These are phyloP conservation scores for Macroteleia sp. DNA, from an alignment of 2,888 invertebrate genomes.

Conservation along the genomic window DNA sequence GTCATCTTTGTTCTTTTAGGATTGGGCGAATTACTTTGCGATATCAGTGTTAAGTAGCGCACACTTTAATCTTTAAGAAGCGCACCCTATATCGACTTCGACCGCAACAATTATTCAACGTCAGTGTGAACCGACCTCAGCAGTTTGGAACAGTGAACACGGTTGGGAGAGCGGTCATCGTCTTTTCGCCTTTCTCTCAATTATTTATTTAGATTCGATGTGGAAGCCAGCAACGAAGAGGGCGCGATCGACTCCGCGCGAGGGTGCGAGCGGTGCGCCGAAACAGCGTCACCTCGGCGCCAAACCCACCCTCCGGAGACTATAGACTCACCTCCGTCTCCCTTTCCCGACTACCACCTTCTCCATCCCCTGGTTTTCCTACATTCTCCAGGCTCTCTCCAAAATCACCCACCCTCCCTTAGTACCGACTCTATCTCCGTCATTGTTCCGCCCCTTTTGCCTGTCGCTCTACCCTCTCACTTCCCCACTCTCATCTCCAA, in stretches of 20 bases:
- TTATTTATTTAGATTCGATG: conserved; percentile 78
- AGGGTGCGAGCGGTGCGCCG: conserved; percentile 67
- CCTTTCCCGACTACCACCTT: conserved; percentile 68
- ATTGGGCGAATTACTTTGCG: conserved; percentile 28
- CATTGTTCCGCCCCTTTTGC: conserved; percentile 66
- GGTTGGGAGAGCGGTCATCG: conserved; percentile 64
- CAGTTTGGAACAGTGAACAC: conserved; percentile 27
- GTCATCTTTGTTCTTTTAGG: background rate
- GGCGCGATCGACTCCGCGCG: conserved; percentile 39
- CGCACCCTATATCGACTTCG: conserved; percentile 27
- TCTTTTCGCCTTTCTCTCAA: conserved; percentile 62
- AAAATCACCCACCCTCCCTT: conserved; percentile 50
- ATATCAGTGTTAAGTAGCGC: conserved; percentile 36
- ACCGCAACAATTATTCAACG: conserved; percentile 63
- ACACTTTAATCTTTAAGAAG: conserved; percentile 45
- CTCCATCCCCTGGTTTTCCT: conserved; percentile 74
- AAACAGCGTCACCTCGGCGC: conserved; percentile 84
- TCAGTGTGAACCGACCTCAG: conserved; percentile 55
- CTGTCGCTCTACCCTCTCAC: conserved; percentile 39
- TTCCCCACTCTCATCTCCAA: conserved; percentile 70
- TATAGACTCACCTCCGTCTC: conserved; percentile 82
- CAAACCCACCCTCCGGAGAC: conserved; percentile 83
- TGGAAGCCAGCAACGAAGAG: conserved; percentile 44
- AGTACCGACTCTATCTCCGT: conserved; percentile 63
- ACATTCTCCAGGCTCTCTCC: conserved; percentile 66